phyloP scores from a whole-genome alignment of 2,888 invertebrate genomes.

The Malthinus seriepunctatus region DNA sequence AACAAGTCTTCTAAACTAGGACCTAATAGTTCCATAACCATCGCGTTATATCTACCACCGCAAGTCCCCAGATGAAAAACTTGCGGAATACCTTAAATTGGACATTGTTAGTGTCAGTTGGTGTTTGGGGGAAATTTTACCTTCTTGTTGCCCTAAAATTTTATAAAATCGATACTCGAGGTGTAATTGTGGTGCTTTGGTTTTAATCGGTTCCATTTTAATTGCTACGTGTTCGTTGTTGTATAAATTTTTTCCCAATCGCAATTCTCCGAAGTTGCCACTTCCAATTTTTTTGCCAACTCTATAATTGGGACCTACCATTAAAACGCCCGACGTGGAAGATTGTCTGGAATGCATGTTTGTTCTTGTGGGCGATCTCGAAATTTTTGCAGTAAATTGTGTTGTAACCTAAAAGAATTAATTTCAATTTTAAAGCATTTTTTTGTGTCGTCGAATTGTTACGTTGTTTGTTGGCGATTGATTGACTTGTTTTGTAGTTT shows the following conservation, averaged over 20 bases:
- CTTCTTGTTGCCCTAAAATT: conserved; percentile 90
- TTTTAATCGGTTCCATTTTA: conserved; percentile 99
- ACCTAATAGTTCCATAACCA: conserved; percentile 74
- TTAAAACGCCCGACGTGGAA: conserved; percentile 86
- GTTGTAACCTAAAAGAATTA: too few species aligned
- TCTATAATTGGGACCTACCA: conserved; percentile 99
- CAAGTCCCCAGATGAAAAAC: conserved; percentile 77
- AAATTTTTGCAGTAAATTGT: too few species aligned
- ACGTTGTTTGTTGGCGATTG: too few species aligned
- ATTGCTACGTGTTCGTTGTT: conserved; percentile 99
- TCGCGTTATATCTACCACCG: conserved; percentile 71
- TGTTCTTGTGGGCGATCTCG: not conserved
- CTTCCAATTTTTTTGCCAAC: conserved; percentile 99
- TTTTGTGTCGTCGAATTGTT: too few species aligned
- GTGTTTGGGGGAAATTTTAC: too few species aligned
- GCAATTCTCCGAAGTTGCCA: conserved; percentile 99
- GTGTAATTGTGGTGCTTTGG: conserved; percentile 99
- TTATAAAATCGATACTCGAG: conserved; percentile 99
- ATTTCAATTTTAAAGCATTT: too few species aligned
- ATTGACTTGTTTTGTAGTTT: too few species aligned
- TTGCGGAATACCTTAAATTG: conserved; percentile 64
- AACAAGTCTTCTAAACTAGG: conserved; percentile 76
- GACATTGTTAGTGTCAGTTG: not conserved
- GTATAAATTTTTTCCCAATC: conserved; percentile 99
- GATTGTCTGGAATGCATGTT: conserved; percentile 81